Percentiles rank a stretch among this genome's conserved stretches.
Evolutionary conservation across 2,888 invertebrate genomes (phyloP).

Genomic region (Xylota sylvarum): DNA sequence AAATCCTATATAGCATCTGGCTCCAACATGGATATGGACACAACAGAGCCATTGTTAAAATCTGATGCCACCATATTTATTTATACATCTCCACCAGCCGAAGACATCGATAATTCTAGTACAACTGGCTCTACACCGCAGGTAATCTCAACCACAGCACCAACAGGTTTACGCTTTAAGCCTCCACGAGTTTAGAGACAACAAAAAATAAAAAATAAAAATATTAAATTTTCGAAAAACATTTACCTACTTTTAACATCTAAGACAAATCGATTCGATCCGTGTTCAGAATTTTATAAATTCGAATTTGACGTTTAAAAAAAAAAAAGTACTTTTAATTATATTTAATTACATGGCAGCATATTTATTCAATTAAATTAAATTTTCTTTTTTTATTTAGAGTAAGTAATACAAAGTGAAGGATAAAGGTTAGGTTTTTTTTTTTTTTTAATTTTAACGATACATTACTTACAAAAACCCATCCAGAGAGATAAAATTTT

Average conservation of each 20-base stretch:
- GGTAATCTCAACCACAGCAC: conserved; percentile 66
- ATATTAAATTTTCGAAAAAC: background rate
- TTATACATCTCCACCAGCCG: conserved; percentile 71
- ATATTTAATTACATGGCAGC: conserved; percentile 30
- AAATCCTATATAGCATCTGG: conserved; percentile 58
- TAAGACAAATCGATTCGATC: conserved; percentile 74
- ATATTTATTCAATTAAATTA: conserved; percentile 32
- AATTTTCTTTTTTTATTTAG: conserved; percentile 2
- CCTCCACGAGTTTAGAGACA: conserved; percentile 77
- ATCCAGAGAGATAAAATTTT: background rate
- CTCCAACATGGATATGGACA: conserved; percentile 70
- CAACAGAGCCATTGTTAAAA: conserved; percentile 61
- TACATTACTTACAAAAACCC: conserved; percentile 6
- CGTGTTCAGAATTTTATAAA: conserved; percentile 74
- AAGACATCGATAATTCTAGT: conserved; percentile 71
- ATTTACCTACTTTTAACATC: conserved; percentile 21
- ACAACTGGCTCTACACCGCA: conserved; percentile 68
- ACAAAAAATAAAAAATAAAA: conserved; percentile 6
- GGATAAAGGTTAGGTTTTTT: background rate
- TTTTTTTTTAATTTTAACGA: conserved; percentile 2
- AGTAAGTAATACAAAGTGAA: conserved; percentile 4
- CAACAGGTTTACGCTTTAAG: conserved; percentile 78
- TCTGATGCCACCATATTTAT: conserved; percentile 70
- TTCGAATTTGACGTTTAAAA: conserved; percentile 54
- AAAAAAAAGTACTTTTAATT: conserved; percentile 13